These are phyloP conservation scores for Heloderma charlesbogerti DNA, from an alignment of 2,113 vertebrate genomes.

Conservation along the genomic window DNA sequence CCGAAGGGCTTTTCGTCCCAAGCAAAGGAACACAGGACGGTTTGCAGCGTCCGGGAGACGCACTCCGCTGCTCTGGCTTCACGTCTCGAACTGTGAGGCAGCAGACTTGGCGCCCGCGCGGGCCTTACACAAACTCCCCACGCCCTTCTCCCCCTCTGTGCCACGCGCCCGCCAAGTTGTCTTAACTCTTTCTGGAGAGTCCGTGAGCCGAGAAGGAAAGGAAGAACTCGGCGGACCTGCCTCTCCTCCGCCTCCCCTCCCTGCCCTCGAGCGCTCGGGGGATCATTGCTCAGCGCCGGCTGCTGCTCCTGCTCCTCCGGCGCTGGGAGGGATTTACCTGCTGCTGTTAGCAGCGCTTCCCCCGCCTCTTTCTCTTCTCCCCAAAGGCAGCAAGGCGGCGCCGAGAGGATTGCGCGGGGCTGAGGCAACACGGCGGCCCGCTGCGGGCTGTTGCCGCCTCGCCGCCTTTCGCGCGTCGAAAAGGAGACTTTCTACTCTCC, in stretches of 20 bases:
- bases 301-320: background rate
- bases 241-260: background rate
- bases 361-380: background rate
- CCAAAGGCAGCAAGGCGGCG: background rate
- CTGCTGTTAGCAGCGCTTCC: background rate
- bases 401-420: background rate
- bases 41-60: background rate
- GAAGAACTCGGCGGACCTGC: too few species aligned
- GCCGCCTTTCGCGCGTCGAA: background rate
- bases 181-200: background rate
- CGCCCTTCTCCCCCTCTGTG: background rate
- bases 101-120: background rate
- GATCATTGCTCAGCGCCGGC: slow-evolving; percentile 19
- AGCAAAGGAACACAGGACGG: background rate
- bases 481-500: background rate
- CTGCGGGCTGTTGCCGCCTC: background rate
- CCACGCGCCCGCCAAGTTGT: background rate
- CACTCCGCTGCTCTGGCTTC: background rate
- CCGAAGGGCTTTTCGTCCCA: background rate
- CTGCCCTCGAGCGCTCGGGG: background rate
- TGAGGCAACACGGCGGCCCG: background rate
- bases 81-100: background rate
- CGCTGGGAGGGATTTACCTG: slow-evolving; percentile 39
- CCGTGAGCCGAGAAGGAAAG: background rate
- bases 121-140: background rate